A percentile compares a stretch with the other conserved stretches of the same genome.
phyloP scores from a whole-genome alignment of 2,113 vertebrate genomes.

The Mus pahari region DNA sequence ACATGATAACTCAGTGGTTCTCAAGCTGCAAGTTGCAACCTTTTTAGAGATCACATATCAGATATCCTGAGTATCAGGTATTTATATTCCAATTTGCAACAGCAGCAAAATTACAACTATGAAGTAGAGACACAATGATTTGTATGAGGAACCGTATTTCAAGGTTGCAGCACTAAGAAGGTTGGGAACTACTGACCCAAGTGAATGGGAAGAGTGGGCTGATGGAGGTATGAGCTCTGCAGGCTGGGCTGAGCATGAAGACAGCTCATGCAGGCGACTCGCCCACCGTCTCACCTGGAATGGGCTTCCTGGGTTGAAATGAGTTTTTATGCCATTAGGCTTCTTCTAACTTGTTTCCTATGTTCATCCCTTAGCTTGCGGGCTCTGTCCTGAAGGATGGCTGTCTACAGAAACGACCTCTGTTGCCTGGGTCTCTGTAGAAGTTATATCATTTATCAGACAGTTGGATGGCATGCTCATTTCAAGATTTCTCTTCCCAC shows the following conservation, averaged over 20 bases:
- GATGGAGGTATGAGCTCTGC: not conserved
- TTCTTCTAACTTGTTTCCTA: not conserved
- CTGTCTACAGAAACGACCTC: not conserved
- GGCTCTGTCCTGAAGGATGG: not conserved
- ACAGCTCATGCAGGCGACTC: not conserved
- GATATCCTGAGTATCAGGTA: not conserved
- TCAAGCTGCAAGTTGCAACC: fast-evolving
- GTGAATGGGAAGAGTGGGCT: too few relatives aligned
- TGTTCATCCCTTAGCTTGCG: not conserved
- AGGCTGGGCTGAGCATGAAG: not conserved
- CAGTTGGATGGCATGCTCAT: not conserved
- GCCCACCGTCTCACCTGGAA: not conserved
- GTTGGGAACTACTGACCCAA: not conserved
- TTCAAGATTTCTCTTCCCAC: not conserved
- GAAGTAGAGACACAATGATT: not conserved
- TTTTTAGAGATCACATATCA: not conserved
- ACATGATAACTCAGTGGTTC: not conserved
- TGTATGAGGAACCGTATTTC: not conserved
- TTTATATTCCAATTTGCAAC: not conserved
- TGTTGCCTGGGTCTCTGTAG: not conserved
- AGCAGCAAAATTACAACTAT: not conserved
- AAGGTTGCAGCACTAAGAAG: not conserved
- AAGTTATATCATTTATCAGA: too few relatives aligned
- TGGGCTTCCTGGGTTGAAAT: not conserved
- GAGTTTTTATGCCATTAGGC: not conserved